Conservation (phyloP, 2,797 vertebrate species). For the Zenarchopterus dispar region DNA sequence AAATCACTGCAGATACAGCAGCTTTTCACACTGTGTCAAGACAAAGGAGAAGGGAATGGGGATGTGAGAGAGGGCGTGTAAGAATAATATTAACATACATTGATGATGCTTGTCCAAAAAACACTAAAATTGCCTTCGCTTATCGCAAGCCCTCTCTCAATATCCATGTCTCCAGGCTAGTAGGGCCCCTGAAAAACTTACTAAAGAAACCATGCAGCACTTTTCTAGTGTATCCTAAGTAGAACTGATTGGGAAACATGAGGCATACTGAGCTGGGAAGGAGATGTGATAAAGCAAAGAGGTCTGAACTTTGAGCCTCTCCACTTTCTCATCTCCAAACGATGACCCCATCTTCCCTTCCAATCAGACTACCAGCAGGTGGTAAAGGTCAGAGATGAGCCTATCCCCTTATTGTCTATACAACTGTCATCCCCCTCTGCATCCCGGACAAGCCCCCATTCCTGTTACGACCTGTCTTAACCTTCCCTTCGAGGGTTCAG, state of each 20-base stretch:
- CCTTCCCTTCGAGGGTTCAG: background rate
- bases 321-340: conserved; percentile 16
- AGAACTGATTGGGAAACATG: conserved; percentile 83
- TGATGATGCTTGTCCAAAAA: conserved; percentile 1
- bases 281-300: conserved; percentile 38
- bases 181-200: conserved; percentile 76
- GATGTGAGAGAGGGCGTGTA: conserved; percentile 92
- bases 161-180: conserved; percentile 89
- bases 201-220: conserved; percentile 92
- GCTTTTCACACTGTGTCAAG: conserved; percentile 73
- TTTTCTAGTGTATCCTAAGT: conserved; percentile 87
- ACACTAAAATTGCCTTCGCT: conserved; percentile 12
- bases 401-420: conserved; percentile 45
- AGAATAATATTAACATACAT: conserved; percentile 13
- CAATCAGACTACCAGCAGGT: conserved; percentile 65
- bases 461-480: conserved; percentile 27
- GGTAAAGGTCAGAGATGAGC: conserved; percentile 62
- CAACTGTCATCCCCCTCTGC: conserved; percentile 16
- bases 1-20: conserved; percentile 73
- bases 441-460: conserved; percentile 11
- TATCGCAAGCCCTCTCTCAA: conserved; percentile 89
- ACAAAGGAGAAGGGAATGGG: conserved; percentile 86
- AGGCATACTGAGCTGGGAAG: conserved; percentile 16
- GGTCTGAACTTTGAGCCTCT: conserved; percentile 40
- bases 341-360: conserved; percentile 10